Evolutionary conservation across 2,113 vertebrate genomes (phyloP), one percentile per base, ranked within the genome.

Genomic region (Benthochromis sp.): DNA sequence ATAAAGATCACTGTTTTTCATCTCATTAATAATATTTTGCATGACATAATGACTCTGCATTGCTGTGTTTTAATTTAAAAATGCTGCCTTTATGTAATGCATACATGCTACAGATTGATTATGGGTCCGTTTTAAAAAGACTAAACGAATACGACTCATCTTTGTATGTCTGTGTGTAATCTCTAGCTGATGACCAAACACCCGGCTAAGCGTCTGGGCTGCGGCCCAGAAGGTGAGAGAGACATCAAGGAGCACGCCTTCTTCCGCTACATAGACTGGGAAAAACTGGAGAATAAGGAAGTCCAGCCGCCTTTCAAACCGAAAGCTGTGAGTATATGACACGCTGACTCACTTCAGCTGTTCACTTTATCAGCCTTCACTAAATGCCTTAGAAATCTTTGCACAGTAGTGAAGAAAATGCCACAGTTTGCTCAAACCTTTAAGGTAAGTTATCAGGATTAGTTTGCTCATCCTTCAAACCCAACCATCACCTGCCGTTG

Each of bases 221-320:
- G 98, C 0, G 98, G 98, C 31, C 98, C 98, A 0, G 98, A 99
- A 82, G 98, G 98, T 0, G 98, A 99, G 95, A 92, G 98, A 19
- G 98, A 99, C 96, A 98, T 99, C 94, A 99, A 97, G 92, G 98
- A 99, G 59, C 98, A 99, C 1, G 98, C 98, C 0, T 99, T 99
- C 96, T 99, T 99, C 96, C 98, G 98, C 89, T 99, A 99, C 91
- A 99, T 99, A 50, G 98, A 99, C 94, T 99, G 98, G 98, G 98
- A 99, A 92, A 99, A 99, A 88, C 97, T 99, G 82, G 97, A 98
- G 95, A 97, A 97, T 89, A 99, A 98, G 91, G 98, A 99, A 94
- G 97, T 99, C 59, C 98, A 99, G 91, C 98, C 98, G 0, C 98
- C 98, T 0, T 99, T 98, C 95, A 99, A 99, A 96, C 98, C 98